These are phyloP conservation scores for Drosophila paucipuncta DNA, from an alignment of 2,888 invertebrate genomes.

Conservation along the genomic window DNA sequence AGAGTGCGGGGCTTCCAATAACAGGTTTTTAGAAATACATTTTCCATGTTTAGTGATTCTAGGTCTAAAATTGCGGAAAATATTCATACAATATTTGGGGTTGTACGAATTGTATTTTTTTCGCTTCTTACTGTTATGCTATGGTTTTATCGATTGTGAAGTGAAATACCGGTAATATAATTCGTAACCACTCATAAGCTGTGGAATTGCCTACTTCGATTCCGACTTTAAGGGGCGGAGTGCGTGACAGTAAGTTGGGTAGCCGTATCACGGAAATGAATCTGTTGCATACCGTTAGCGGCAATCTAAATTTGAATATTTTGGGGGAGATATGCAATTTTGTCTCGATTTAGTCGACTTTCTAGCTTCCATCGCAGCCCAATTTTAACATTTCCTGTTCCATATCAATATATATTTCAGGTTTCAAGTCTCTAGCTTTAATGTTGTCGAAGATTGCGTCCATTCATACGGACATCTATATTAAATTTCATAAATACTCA, in stretches of 20 bases:
- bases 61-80: background rate
- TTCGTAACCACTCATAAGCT: too few species aligned
- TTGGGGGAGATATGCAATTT: background rate
- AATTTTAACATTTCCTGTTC: background rate
- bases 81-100: background rate
- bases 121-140: background rate
- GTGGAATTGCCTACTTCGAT: background rate
- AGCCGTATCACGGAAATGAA: background rate
- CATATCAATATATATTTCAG: background rate
- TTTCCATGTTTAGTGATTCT: background rate
- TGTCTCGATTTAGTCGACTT: too few species aligned
- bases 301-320: background rate
- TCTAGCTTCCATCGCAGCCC: background rate
- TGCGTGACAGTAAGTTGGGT: background rate
- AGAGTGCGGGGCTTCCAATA: background rate
- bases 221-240: background rate
- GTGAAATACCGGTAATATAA: background rate
- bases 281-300: background rate
- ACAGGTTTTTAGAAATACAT: fast-evolving
- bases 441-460: background rate
- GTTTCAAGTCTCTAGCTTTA: background rate
- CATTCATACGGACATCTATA: background rate
- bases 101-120: background rate
- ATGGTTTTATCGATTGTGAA: background rate
- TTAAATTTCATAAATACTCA: background rate